Evolutionary conservation across 1,140 invertebrate species (phyloP), one percentile per base, ranked within the genome.

Genomic region (Paraescarpia echinospica): DNA sequence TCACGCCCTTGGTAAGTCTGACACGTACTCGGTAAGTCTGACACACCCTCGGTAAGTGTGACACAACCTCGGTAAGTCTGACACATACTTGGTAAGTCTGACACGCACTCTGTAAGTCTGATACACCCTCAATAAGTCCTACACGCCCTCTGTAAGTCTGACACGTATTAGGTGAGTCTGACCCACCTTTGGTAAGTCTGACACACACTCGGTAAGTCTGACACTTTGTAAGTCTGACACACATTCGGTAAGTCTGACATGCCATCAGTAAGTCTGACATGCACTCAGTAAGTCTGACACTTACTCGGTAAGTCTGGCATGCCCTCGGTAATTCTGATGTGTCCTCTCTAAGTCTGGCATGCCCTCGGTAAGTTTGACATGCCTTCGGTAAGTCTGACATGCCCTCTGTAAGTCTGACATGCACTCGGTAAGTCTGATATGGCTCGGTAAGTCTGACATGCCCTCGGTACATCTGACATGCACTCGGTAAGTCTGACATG

Each of bases 1-100:
- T 96, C 98, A 98, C 95, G 98, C 98, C 88, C 96, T 99, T 94
- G 98, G 96, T 96, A 94, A 94, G 94, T 92, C 59, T 77, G 18
- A 5, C 59, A 14, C 31, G 27, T 12, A 4, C 4, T 41, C 12
- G 41, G 4, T 41, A 41, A 4, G 41, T 89, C 89, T 89, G 9
- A 14, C 34, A 4, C 2, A 5, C 89, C 34, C 89, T 41, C 41
- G 12, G 12, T 41, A 12, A 6, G 12, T 99, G 93, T 98, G 98
- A 96, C 98, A 98, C 95, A 98, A 98, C 88, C 96, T 99, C 94
- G 98, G 96, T 96, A 94, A 94, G 94, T 92, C 59, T 77, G 18
- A 5, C 59, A 4, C 8, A 35, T 12, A 41, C 41, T 41, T 12
- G 12, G 4, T 6, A 41, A 41, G 41, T 89, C 89, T 89, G 33